These are phyloP conservation scores for Beris morrisii DNA, from an alignment of 2,888 invertebrate species.

Conservation along the genomic window DNA sequence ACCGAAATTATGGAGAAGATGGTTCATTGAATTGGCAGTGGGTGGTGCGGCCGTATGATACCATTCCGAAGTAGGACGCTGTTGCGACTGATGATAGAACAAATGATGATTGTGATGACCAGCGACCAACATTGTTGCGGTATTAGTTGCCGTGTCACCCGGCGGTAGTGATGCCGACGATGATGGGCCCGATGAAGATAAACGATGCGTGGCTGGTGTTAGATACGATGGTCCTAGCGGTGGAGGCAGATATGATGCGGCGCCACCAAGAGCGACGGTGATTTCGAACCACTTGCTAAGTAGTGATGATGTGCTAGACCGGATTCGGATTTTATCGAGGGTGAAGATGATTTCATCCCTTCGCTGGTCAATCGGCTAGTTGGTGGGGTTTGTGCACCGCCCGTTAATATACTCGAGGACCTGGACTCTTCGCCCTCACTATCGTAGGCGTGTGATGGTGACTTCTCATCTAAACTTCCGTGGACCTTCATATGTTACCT, in stretches of 20 bases:
- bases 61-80: slow-evolving; percentile 54
- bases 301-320: slow-evolving; percentile 43
- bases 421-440: slow-evolving; percentile 88
- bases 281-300: slow-evolving; percentile 19
- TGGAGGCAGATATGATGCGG: slow-evolving; percentile 53
- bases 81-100: slow-evolving; percentile 52
- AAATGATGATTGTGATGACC: slow-evolving; percentile 55
- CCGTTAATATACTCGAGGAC: slow-evolving; percentile 65
- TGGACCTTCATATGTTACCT: slow-evolving; percentile 97
- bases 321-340: slow-evolving; percentile 54
- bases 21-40: slow-evolving; percentile 55
- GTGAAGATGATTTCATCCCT: slow-evolving; percentile 52
- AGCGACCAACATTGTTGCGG: slow-evolving; percentile 49
- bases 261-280: slow-evolving; percentile 40
- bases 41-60: slow-evolving; percentile 54
- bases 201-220: slow-evolving; percentile 41
- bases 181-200: slow-evolving; percentile 45
- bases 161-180: slow-evolving; percentile 45
- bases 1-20: slow-evolving; percentile 58
- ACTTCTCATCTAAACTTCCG: slow-evolving; percentile 68
- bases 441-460: slow-evolving; percentile 71
- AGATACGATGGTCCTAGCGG: slow-evolving; percentile 52
- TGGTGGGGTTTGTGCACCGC: slow-evolving; percentile 56
- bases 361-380: slow-evolving; percentile 45
- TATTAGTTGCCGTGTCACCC: slow-evolving; percentile 45